phyloP scores from a whole-genome alignment of 2,797 vertebrate species.

The Psittacula derbiana region DNA sequence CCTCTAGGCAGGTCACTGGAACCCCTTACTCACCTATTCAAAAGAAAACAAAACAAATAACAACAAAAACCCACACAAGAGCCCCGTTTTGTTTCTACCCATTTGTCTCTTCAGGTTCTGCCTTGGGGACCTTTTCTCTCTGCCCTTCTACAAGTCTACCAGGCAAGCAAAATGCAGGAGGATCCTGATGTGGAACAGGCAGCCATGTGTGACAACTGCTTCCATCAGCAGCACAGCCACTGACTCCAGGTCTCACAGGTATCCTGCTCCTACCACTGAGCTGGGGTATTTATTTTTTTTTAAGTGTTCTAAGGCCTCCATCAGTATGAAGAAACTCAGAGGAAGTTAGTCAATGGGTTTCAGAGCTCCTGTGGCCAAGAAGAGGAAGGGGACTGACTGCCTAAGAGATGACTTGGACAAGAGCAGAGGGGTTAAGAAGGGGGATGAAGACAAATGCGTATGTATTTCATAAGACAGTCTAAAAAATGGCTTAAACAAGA shows the following conservation, averaged over 20 bases:
- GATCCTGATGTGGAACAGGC: rapidly evolving
- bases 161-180: rapidly evolving
- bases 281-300: background rate
- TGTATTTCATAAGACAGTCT: rapidly evolving
- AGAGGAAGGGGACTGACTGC: background rate
- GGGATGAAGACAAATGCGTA: rapidly evolving
- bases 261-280: background rate
- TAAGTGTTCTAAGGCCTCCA: background rate
- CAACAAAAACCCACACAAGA: background rate
- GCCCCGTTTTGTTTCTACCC: background rate
- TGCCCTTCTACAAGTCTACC: no score
- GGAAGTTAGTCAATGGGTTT: background rate
- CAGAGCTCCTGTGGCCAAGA: rapidly evolving
- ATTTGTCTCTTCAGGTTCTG: background rate
- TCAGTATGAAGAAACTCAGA: background rate
- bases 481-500: background rate
- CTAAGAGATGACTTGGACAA: rapidly evolving
- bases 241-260: background rate
- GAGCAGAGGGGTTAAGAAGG: rapidly evolving
- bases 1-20: background rate
- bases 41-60: background rate
- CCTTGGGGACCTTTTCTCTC: background rate
- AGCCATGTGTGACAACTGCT: rapidly evolving
- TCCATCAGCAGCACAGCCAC: background rate
- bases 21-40: background rate